Base-by-base conservation (phyloP, 2,888 invertebrate species). In the Spodoptera picta region DNA sequence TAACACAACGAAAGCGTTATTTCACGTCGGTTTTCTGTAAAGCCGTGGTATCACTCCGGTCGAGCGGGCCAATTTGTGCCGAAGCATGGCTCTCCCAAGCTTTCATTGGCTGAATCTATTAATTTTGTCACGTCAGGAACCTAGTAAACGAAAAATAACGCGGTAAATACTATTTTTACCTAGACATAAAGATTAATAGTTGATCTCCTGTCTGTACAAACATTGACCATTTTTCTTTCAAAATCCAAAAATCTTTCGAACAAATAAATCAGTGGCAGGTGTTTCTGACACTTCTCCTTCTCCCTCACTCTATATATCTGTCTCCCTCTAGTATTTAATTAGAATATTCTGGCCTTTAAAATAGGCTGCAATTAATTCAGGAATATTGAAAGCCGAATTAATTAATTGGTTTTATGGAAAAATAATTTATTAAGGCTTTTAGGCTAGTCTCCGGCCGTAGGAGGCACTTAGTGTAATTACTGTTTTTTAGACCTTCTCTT, bases 191-290 rank as follows among this genome's bases (percentile, higher is more conserved):
- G 69, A 77, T 78, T 73, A 72, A 79, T 77, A 58, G 68, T 52
- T 65, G 52, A 27, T 46, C 58, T 11, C 9, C 7, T 55, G 23
- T 76, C 60, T 74, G 73, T 76, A 76, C 76, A 65, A 61, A 24
- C 73, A 74, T 44, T 54, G 31, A 31, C 62, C 60, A 61, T 77
- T 81, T 86, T 84, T 81, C 80, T 81, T 77, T 81, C 79, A 83
- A 86, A 89, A 83, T 75, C 81, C 79, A 83, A 82, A 36, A 86
- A 87, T 86, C 86, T 85, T 87, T 84, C 81, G 65, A 82, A 84
- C 87, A 85, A 87, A 90, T 90, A 89, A 90, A 89, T 90, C 89
- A 89, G 81, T 42, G 73, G 73, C 89, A 88, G 87, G 86, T 90
- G 88, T 86, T 82, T 76, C 68, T 83, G 89, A 87, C 88, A 19